Conservation (phyloP, 2,113 vertebrate species). For the Engraulis encrasicolus region DNA sequence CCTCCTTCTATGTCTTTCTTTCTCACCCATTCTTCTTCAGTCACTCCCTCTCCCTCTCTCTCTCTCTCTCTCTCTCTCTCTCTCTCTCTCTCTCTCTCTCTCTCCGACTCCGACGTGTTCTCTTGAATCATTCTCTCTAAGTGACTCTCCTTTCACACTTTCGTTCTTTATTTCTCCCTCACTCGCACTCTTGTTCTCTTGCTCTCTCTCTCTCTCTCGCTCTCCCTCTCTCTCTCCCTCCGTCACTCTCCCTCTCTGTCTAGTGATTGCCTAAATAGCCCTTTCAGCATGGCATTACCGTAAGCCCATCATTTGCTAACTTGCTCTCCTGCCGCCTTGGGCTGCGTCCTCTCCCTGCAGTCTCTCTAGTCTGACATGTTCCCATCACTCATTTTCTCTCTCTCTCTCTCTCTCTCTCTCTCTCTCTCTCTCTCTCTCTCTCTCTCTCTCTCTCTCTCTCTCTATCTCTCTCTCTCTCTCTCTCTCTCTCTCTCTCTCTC, state of each 20-base stretch:
- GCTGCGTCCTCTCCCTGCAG: background rate
- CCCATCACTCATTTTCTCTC: conserved; percentile 4
- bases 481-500: no score
- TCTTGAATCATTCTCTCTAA: conserved; percentile 9
- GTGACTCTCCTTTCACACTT: background rate
- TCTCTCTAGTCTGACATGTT: background rate
- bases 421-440: no score
- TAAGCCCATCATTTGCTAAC: no score
- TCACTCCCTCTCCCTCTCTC: background rate
- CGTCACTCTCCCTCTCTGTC: conserved; percentile 10
- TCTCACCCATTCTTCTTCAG: background rate
- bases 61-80: background rate
- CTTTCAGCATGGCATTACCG: conserved; percentile 21
- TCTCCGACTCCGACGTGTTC: background rate
- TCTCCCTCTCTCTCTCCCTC: conserved; percentile 22
- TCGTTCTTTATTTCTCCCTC: background rate
- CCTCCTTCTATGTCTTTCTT: background rate
- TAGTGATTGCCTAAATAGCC: background rate
- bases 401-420: no score
- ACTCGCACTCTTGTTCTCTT: conserved; percentile 22
- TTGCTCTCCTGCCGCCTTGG: background rate
- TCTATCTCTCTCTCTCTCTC: no score
- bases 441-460: no score
- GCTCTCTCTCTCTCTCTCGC: conserved; percentile 37
- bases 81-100: background rate